Percentiles rank a stretch among this genome's conserved stretches.
phyloP scores from a whole-genome alignment of 2,797 vertebrate species.

The Molossus molossus region DNA sequence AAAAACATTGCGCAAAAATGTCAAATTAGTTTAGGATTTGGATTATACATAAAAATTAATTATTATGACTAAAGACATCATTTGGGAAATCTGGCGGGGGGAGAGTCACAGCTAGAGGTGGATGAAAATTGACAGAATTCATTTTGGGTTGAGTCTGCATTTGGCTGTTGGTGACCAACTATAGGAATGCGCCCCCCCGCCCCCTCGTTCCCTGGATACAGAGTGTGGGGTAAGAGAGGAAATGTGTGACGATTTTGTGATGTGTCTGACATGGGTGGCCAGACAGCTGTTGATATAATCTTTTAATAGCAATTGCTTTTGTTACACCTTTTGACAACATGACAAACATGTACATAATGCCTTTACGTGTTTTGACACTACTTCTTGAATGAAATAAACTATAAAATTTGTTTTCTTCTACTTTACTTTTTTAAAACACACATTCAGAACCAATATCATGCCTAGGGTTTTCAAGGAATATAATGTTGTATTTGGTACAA shows the following conservation, averaged over 20 bases:
- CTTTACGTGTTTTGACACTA: background rate
- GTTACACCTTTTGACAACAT: background rate
- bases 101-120: background rate
- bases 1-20: background rate
- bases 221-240: background rate
- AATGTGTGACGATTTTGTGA: background rate
- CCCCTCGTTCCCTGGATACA: background rate
- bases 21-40: background rate
- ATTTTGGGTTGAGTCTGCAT: background rate
- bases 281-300: background rate
- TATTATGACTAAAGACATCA: background rate
- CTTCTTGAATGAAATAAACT: constrained; percentile 22
- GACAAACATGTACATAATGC: background rate
- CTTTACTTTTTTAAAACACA: background rate
- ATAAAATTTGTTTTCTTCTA: background rate
- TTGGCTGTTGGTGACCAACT: background rate
- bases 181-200: background rate
- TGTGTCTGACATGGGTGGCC: background rate
- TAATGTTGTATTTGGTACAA: background rate
- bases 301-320: background rate
- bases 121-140: background rate
- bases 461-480: constrained; percentile 13
- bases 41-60: background rate
- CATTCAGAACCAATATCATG: background rate
- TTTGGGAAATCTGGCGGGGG: background rate